phyloP scores from a whole-genome alignment of 2,113 vertebrate genomes.

The Junco hyemalis region DNA sequence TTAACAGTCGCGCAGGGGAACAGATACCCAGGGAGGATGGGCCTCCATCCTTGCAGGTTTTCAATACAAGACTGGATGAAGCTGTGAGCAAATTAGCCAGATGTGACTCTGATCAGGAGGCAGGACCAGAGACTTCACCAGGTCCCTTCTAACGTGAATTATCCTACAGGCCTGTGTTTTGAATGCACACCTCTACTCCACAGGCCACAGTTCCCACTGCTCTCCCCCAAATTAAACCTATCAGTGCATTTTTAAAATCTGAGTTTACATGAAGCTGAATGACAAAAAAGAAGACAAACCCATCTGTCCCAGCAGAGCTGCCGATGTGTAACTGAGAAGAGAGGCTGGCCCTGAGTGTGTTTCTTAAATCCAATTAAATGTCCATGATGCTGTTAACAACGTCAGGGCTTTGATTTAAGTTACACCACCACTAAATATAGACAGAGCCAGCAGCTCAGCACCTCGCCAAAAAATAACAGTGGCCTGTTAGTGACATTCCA shows the following conservation, averaged over 20 bases:
- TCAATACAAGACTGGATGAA: neutral
- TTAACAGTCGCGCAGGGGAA: neutral
- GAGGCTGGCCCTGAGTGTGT: neutral
- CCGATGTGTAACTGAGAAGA: neutral
- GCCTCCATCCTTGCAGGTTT: neutral
- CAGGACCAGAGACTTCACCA: neutral
- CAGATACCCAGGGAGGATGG: neutral
- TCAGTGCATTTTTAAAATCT: neutral
- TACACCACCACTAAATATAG: slow-evolving; percentile 1
- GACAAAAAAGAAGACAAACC: neutral
- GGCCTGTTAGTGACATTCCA: neutral
- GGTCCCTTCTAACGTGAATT: neutral
- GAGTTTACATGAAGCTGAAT: neutral
- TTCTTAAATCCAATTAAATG: neutral
- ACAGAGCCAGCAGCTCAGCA: neutral
- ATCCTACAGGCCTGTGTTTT: neutral
- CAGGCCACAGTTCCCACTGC: neutral
- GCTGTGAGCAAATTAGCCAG: neutral
- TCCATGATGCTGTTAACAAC: neutral
- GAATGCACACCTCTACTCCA: neutral
- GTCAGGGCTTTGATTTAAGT: neutral
- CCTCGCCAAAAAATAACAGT: neutral
- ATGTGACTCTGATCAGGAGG: neutral
- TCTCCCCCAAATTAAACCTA: neutral
- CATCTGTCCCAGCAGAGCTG: neutral